Evolutionary conservation across 2,797 vertebrate genomes (phyloP), one percentile per base, ranked within the genome.

Genomic region (Labroides dimidiatus): DNA sequence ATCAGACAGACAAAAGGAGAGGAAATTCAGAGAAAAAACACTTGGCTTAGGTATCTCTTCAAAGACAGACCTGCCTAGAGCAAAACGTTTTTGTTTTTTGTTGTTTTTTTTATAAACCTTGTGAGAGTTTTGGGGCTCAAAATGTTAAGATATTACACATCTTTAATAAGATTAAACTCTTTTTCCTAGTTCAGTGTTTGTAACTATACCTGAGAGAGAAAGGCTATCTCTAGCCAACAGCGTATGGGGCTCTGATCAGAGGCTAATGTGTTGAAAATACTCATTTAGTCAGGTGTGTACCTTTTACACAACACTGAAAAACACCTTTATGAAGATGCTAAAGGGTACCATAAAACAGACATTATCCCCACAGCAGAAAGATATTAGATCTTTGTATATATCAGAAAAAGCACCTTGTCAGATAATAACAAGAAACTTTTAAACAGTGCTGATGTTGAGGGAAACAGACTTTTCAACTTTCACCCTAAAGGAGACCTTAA

Each of bases 101-200:
- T n/a, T n/a, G n/a, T n/a, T n/a, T n/a, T n/a, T n/a, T n/a, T 43
- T 2, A 49, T 59, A 75, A 80, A 64, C 10, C 17, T 33, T 44
- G 24, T 13, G 43, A 74, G 6, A 27, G 17, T 72, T 52, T 19
- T 45, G 2, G 41, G 43, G n/a, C 8, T 67, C 30, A 14, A 1
- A 20, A 27, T 15, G 43, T 64, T 27, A 20, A 0, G 7, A 6
- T 16, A 48, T 52, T 36, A 52, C 17, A 72, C 48, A 72, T 4
- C 42, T 69, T 17, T 13, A 1, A 13, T 9, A 23, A 36, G 52
- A 50, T 23, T 33, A 58, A 63, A 51, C 30, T 33, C 30, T 8
- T 33, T 33, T 8, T 8, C 8, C 56, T 50, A 10, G 27, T 0
- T 24, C 54, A 42, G 15, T 42, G 6, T 45, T 49, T 57, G 51